phyloP scores from a whole-genome alignment of 2,113 vertebrate genomes.

The Notothenia rossii region DNA sequence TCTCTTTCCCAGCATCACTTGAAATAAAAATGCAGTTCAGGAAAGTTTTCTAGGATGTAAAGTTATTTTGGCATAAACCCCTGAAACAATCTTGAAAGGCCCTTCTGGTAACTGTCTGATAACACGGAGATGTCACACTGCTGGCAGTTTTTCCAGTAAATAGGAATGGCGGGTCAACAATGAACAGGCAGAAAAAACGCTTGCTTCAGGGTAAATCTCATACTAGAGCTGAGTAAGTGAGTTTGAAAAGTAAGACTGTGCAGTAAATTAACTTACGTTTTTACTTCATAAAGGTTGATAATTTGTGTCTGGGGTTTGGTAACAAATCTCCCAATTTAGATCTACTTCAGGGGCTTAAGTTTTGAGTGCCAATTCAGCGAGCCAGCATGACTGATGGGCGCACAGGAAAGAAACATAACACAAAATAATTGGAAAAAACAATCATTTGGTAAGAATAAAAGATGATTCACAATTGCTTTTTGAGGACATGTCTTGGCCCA shows the following conservation, averaged over 20 bases:
- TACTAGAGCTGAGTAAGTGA: slow-evolving; percentile 4
- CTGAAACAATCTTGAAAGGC: slow-evolving; percentile 8
- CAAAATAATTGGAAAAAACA: neutral
- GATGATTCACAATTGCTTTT: neutral
- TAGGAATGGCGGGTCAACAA: neutral
- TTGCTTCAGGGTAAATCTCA: slow-evolving; percentile 8
- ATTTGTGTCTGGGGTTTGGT: neutral
- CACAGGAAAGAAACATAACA: neutral
- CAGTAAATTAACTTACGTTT: slow-evolving; percentile 1
- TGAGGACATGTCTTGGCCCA: neutral
- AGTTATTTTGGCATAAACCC: neutral
- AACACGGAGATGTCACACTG: slow-evolving; percentile 7
- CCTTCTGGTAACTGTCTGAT: neutral
- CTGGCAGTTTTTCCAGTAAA: neutral
- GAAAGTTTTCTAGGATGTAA: neutral
- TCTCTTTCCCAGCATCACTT: neutral
- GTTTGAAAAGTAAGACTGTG: neutral
- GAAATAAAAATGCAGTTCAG: slow-evolving; percentile 5
- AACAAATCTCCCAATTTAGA: neutral
- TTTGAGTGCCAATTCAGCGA: neutral
- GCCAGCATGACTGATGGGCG: no score
- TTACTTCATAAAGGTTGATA: neutral
- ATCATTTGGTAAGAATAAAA: neutral
- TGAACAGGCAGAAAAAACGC: slow-evolving; percentile 35
- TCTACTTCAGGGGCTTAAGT: neutral